These are phyloP conservation scores for Mechanitis mazaeus DNA, from an alignment of 2,888 invertebrate species.

Conservation along the genomic window DNA sequence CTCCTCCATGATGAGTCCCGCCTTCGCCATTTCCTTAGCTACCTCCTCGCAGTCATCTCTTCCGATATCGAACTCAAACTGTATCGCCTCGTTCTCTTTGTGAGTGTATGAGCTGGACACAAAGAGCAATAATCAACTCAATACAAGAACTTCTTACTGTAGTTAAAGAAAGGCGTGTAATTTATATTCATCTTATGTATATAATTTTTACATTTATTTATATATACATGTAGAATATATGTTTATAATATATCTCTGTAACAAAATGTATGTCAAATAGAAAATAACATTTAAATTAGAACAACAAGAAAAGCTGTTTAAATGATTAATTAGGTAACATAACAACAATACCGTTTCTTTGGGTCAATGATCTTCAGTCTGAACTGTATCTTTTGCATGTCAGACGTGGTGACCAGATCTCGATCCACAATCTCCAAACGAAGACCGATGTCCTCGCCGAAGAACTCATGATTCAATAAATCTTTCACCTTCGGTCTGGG, in stretches of 20 bases:
- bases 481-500: constrained; percentile 93
- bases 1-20: constrained; percentile 96
- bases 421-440: constrained; percentile 79
- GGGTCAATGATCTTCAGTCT: constrained; percentile 96
- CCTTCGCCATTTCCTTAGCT: constrained; percentile 96
- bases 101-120: constrained; percentile 87
- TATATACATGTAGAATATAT: too few relatives aligned
- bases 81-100: constrained; percentile 99
- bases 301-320: background rate
- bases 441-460: constrained; percentile 92
- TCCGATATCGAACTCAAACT: constrained; percentile 97
- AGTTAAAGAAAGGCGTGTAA: background rate
- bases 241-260: too few relatives aligned
- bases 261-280: too few relatives aligned
- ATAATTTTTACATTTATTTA: too few relatives aligned
- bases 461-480: constrained; percentile 95
- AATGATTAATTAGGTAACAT: background rate
- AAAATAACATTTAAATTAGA: background rate
- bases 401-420: constrained; percentile 80
- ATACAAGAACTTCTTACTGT: background rate
- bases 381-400: constrained; percentile 88
- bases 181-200: too few relatives aligned
- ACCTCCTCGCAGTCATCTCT: constrained; percentile 95
- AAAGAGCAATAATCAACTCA: background rate
- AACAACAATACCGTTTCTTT: constrained; percentile 83